Percentiles rank a stretch among this genome's conserved stretches.
phyloP scores from a whole-genome alignment of 2,888 invertebrate genomes.

The Teleogryllus oceanicus region DNA sequence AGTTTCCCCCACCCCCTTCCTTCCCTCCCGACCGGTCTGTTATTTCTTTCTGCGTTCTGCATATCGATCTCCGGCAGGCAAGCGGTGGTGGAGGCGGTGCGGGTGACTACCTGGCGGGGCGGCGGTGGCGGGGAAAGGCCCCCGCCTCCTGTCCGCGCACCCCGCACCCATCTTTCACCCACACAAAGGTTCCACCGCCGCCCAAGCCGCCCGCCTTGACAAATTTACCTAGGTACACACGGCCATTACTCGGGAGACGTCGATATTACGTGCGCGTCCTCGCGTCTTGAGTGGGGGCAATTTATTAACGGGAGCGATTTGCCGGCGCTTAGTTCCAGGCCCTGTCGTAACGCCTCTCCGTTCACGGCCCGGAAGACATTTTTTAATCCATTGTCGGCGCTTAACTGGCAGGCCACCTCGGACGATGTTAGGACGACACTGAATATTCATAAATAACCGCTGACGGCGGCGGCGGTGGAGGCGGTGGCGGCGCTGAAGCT shows the following conservation, averaged over 20 bases:
- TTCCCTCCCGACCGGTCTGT: neutral
- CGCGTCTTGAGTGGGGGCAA: neutral
- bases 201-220: neutral
- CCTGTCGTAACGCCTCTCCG: too few species aligned
- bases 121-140: neutral
- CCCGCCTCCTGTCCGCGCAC: too few species aligned
- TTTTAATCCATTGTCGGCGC: neutral
- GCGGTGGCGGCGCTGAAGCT: neutral
- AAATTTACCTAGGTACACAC: neutral
- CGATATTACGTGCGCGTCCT: neutral
- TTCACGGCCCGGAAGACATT: neutral
- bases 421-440: neutral
- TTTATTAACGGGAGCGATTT: neutral
- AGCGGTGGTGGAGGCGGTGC: neutral
- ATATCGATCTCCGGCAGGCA: conserved; percentile 5
- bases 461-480: neutral
- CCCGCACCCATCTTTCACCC: neutral
- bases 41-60: conserved; percentile 18
- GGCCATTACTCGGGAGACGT: neutral
- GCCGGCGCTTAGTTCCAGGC: neutral
- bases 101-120: neutral
- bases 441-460: conserved; percentile 9
- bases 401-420: neutral
- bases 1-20: neutral
- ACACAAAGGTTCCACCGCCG: neutral